Conservation (phyloP, 2,888 invertebrate genomes). For the Ligdia adustata region DNA sequence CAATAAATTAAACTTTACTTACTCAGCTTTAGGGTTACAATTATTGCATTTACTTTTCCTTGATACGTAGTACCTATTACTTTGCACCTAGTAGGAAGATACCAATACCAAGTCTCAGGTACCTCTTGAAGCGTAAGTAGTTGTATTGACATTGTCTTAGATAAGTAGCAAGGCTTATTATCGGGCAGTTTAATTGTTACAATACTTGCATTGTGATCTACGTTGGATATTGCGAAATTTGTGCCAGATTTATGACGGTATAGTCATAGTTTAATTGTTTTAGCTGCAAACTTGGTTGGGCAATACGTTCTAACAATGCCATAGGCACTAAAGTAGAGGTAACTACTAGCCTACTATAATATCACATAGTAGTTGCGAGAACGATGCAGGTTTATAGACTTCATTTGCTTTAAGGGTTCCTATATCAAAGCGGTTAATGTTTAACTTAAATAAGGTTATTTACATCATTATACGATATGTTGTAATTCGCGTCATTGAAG, state of each 20-base stretch:
- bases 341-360: too few relatives aligned
- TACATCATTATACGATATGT: too few relatives aligned
- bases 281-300: constrained; percentile 14
- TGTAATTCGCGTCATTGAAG: too few relatives aligned
- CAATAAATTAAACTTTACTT: constrained; percentile 17
- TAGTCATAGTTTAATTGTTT: constrained; percentile 16
- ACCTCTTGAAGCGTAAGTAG: constrained; percentile 9
- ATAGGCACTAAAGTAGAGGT: neutral
- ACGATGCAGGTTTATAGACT: too few relatives aligned
- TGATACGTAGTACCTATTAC: neutral
- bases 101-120: neutral
- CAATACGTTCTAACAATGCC: constrained; percentile 15
- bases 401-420: too few relatives aligned
- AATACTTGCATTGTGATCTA: constrained; percentile 24
- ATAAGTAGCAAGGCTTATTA: constrained; percentile 21
- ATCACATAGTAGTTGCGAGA: too few relatives aligned
- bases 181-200: constrained; percentile 32
- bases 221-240: constrained; percentile 17
- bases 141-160: constrained; percentile 56
- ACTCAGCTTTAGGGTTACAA: neutral
- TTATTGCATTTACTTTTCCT: neutral
- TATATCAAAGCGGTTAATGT: too few relatives aligned
- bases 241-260: constrained; percentile 18
- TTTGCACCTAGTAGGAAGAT: constrained; percentile 1
- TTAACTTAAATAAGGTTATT: too few relatives aligned